Evolutionary conservation across 2,797 vertebrate species (phyloP).

Genomic region (Varecia variegata): DNA sequence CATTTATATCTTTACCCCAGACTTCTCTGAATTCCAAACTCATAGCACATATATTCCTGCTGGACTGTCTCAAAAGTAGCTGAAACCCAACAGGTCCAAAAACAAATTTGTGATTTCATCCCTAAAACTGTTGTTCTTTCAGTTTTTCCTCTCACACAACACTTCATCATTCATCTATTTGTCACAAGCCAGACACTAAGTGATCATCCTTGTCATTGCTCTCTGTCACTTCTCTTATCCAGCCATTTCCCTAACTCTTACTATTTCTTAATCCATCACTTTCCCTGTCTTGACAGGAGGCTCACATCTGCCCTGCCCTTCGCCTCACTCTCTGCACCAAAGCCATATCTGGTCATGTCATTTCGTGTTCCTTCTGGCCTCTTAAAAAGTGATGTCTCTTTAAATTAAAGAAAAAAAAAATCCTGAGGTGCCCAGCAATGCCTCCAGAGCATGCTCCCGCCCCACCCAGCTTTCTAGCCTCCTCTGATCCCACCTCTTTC

Average conservation of each 20-base stretch:
- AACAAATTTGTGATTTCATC: background rate
- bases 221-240: background rate
- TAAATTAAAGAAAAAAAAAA: background rate
- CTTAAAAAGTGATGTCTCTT: background rate
- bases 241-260: background rate
- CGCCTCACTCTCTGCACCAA: background rate
- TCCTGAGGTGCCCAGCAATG: background rate
- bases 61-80: background rate
- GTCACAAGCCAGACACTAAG: background rate
- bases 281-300: background rate
- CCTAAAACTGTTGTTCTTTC: background rate
- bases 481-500: background rate
- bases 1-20: background rate
- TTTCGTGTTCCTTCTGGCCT: background rate
- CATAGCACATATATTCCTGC: background rate
- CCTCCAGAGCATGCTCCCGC: background rate
- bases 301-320: background rate
- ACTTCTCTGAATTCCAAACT: background rate
- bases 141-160: background rate
- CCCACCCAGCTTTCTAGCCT: background rate
- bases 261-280: background rate
- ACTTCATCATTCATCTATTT: no score
- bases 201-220: background rate
- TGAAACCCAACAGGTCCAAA: background rate
- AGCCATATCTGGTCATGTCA: background rate